Evolutionary conservation across 2,113 vertebrate species (phyloP).

Genomic region (Columbina picui): DNA sequence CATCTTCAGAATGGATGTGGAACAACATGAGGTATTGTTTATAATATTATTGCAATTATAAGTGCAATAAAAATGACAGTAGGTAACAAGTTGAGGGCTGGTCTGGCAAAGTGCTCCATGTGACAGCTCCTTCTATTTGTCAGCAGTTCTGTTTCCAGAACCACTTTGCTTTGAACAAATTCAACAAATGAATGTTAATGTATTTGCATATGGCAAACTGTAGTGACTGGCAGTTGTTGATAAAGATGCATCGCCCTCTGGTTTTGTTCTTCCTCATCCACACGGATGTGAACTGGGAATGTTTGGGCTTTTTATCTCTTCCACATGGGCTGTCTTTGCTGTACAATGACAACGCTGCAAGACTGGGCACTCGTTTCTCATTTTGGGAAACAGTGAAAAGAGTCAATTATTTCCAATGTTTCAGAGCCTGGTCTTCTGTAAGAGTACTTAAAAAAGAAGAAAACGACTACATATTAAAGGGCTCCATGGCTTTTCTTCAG

Average conservation of each 20-base stretch:
- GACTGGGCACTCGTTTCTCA: neutral
- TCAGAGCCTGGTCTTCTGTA: slow-evolving; percentile 16
- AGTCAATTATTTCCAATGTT: slow-evolving; percentile 37
- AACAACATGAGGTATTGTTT: slow-evolving; percentile 12
- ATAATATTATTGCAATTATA: slow-evolving; percentile 7
- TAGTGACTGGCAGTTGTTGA: slow-evolving; percentile 51
- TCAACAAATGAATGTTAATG: neutral
- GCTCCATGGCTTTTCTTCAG: neutral
- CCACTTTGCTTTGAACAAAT: slow-evolving; percentile 12
- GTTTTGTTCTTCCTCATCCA: slow-evolving; percentile 36
- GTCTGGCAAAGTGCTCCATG: neutral
- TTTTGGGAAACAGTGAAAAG: slow-evolving; percentile 10
- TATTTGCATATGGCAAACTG: slow-evolving; percentile 19
- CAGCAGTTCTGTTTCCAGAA: slow-evolving; percentile 49
- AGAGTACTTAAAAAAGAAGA: neutral
- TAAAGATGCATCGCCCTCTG: slow-evolving; percentile 49
- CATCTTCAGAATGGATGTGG: neutral
- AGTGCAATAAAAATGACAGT: slow-evolving; percentile 21
- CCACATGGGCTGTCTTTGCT: slow-evolving; percentile 24
- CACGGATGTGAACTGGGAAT: neutral
- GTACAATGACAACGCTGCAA: neutral
- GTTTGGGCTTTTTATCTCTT: slow-evolving; percentile 36
- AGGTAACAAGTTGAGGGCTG: neutral
- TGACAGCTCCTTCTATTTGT: neutral
- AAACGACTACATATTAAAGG: slow-evolving; percentile 5